phyloP scores from a whole-genome alignment of 2,113 vertebrate genomes.

The Pachyramphus minor region DNA sequence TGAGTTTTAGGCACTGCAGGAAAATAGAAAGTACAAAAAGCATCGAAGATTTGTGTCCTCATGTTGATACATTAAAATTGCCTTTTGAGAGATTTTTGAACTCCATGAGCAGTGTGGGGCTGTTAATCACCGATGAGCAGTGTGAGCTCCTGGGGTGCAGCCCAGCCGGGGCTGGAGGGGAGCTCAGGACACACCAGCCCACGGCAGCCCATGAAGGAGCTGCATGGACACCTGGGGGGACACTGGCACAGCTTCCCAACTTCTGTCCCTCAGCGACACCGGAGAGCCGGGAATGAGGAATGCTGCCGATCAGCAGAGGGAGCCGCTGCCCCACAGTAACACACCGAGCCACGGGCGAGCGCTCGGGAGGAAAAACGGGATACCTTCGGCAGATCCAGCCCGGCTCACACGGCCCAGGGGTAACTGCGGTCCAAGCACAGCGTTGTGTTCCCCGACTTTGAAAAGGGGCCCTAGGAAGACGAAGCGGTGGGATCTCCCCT shows the following conservation, averaged over 20 bases:
- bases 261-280: no score
- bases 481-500: rapidly evolving
- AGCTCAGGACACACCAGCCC: background rate
- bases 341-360: background rate
- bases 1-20: background rate
- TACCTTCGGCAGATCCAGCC: no score
- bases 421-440: background rate
- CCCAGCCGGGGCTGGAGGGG: background rate
- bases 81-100: background rate
- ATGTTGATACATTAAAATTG: no score
- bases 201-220: no score
- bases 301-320: constrained; percentile 58
- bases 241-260: background rate
- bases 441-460: background rate
- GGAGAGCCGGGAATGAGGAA: background rate
- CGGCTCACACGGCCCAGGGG: no score
- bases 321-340: constrained; percentile 31
- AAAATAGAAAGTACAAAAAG: background rate
- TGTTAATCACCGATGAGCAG: background rate
- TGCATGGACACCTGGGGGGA: no score
- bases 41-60: background rate
- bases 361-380: rapidly evolving
- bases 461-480: background rate
- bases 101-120: background rate
- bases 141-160: background rate